These are phyloP conservation scores for Periophthalmus modestus DNA, from an alignment of 2,113 vertebrate species.

Conservation along the genomic window DNA sequence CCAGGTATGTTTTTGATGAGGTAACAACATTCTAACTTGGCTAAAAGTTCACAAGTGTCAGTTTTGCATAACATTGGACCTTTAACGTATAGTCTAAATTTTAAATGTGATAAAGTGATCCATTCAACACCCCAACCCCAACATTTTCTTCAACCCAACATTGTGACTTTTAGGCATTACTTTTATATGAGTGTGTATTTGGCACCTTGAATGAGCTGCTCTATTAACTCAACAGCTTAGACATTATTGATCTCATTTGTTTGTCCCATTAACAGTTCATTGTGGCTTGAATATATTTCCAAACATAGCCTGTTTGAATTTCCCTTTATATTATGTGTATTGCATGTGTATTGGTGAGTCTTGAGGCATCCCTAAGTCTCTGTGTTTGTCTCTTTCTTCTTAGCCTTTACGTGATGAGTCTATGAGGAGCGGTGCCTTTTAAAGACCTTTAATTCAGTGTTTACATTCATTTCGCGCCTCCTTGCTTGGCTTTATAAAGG, in stretches of 20 bases:
- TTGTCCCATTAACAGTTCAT: neutral
- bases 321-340: neutral
- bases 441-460: constrained; percentile 61
- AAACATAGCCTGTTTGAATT: neutral
- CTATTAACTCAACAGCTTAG: neutral
- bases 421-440: constrained; percentile 26
- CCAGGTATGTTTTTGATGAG: no score
- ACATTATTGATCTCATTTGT: constrained; percentile 1
- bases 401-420: constrained; percentile 36
- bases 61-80: no score
- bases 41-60: no score
- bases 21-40: no score
- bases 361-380: neutral
- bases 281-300: neutral
- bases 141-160: neutral
- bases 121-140: neutral
- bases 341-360: neutral
- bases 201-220: neutral
- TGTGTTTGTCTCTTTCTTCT: constrained; percentile 22
- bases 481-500: constrained; percentile 46
- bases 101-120: neutral
- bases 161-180: neutral
- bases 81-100: no score
- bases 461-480: constrained; percentile 66
- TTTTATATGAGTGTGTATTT: neutral